Evolutionary conservation across 2,888 invertebrate genomes (phyloP).

Genomic region (Cancer borealis): DNA sequence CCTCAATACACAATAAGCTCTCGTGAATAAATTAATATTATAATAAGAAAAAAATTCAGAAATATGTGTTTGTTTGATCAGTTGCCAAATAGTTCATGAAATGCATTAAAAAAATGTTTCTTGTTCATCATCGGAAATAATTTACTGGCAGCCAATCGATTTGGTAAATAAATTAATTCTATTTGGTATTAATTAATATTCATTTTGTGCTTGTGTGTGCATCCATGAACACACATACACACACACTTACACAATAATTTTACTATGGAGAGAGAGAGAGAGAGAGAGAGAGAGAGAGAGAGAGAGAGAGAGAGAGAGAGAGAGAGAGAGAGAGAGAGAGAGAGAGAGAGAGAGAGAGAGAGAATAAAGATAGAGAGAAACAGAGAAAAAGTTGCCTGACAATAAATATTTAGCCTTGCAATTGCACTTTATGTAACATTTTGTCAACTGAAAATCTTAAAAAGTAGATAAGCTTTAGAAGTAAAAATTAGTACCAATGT

Average conservation of each 20-base stretch:
- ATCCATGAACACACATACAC: not conserved
- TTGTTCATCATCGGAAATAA: not conserved
- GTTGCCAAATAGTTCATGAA: not conserved
- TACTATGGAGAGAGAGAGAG: too few relatives aligned
- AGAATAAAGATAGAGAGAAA: not conserved
- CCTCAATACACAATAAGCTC: not conserved
- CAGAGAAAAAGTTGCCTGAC: too few relatives aligned
- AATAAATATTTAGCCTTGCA: not conserved
- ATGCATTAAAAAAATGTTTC: not conserved
- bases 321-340: slow-evolving; percentile 1
- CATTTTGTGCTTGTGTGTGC: not conserved
- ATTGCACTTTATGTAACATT: not conserved
- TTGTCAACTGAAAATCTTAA: not conserved
- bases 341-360: not conserved
- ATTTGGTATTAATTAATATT: not conserved
- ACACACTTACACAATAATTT: not conserved
- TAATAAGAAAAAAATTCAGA: not conserved
- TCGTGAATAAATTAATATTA: too few relatives aligned
- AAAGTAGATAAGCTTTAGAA: not conserved
- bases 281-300: not conserved
- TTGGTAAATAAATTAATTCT: not conserved
- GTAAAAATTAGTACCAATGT: not conserved
- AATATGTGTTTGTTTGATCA: not conserved
- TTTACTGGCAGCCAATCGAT: not conserved
- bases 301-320: slow-evolving; percentile 1